Evolutionary conservation across 2,888 invertebrate genomes (phyloP).

Genomic region (Plebejus anna): DNA sequence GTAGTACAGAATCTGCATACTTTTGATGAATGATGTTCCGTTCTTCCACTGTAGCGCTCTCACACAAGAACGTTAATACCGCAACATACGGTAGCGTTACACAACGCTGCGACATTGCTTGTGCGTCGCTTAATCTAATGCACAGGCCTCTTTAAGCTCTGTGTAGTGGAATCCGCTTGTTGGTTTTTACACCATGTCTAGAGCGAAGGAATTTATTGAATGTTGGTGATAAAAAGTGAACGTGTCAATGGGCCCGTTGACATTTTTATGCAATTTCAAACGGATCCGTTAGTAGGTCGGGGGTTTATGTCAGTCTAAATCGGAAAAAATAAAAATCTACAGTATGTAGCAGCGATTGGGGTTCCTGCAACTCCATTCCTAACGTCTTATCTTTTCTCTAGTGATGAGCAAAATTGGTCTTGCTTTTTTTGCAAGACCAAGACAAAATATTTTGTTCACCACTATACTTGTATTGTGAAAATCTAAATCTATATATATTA

Average conservation of each 20-base stretch:
- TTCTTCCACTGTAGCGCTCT: background rate
- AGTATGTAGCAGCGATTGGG: background rate
- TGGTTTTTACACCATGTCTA: constrained; percentile 13
- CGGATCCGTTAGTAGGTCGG: constrained; percentile 14
- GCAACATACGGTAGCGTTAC: background rate
- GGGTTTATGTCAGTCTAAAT: background rate
- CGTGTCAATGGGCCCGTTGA: constrained; percentile 6
- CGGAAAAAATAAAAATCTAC: background rate
- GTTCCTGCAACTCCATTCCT: no score
- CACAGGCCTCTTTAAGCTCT: background rate
- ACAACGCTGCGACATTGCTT: background rate
- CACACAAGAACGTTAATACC: background rate
- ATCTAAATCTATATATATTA: no score
- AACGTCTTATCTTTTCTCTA: no score
- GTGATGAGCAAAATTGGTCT: no score
- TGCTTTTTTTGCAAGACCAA: no score
- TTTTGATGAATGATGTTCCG: background rate
- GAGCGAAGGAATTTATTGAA: constrained; percentile 13
- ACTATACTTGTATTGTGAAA: no score
- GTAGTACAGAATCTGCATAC: background rate
- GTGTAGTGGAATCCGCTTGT: constrained; percentile 14
- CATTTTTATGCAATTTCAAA: constrained; percentile 17
- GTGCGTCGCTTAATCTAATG: background rate
- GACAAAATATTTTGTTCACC: no score
- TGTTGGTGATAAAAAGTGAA: constrained; percentile 16